Evolutionary conservation across 1,140 invertebrate genomes (phyloP).

Genomic region (Brachionus calyciflorus): DNA sequence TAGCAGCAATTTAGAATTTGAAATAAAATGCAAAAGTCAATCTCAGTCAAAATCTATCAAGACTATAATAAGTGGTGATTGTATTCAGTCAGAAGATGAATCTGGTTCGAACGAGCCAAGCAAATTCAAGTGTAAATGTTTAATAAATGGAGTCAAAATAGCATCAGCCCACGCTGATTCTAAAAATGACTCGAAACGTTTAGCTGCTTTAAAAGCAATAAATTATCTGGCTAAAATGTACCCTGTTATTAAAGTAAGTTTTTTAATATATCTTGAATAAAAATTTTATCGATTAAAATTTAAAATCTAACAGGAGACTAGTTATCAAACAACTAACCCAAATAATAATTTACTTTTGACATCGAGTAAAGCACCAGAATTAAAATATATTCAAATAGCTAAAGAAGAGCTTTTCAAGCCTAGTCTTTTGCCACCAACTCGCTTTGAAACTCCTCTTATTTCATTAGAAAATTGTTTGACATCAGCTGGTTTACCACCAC

Average conservation of each 20-base stretch:
- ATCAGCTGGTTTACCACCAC: neutral
- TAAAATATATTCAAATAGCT: neutral
- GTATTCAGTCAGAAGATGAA: conserved; percentile 8
- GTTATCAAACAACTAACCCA: neutral
- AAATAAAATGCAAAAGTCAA: neutral
- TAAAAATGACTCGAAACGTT: conserved; percentile 8
- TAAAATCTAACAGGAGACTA: conserved; percentile 12
- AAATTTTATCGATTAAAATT: neutral
- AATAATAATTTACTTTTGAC: too few species aligned
- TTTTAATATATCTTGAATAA: neutral
- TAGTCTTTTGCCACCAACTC: neutral
- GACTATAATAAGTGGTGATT: neutral
- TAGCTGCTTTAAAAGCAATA: conserved; percentile 33
- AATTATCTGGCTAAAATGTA: conserved; percentile 8
- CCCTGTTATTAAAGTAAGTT: conserved; percentile 35
- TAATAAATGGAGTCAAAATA: conserved; percentile 14
- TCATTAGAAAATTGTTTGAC: neutral
- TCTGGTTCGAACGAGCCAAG: neutral
- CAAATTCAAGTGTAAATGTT: conserved; percentile 39
- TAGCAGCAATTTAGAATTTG: conserved; percentile 16
- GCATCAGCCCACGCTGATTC: neutral
- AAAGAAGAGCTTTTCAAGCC: conserved; percentile 15
- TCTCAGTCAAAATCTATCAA: neutral
- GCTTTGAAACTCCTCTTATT: neutral
- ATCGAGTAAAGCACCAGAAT: neutral